A percentile compares a stretch with the other conserved stretches of the same genome.
Conservation (phyloP, 2,797 vertebrate species). For the Sebastes diploproa region DNA sequence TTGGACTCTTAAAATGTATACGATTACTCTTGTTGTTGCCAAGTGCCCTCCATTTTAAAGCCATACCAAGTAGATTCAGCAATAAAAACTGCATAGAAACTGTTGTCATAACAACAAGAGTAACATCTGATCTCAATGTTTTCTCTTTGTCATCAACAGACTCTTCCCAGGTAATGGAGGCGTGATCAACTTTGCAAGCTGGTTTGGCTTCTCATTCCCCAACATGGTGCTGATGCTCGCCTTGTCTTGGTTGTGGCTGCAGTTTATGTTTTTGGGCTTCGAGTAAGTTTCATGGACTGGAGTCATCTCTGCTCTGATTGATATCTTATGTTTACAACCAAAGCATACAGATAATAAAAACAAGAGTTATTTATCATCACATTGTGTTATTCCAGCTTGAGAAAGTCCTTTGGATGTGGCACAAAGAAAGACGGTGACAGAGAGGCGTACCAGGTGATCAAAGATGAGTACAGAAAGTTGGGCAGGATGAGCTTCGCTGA, state of each 20-base stretch:
- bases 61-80: neutral
- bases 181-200: constrained; percentile 90
- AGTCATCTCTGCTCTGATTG: neutral
- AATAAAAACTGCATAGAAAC: too few species aligned
- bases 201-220: constrained; percentile 91
- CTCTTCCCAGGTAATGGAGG: constrained; percentile 78
- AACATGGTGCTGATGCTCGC: constrained; percentile 84
- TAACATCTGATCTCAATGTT: neutral
- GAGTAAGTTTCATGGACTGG: constrained; percentile 79
- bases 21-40: neutral
- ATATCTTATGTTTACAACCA: neutral
- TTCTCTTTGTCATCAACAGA: constrained; percentile 62
- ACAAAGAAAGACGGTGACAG: constrained; percentile 40
- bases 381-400: constrained; percentile 75
- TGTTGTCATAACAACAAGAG: neutral
- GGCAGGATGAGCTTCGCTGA: constrained; percentile 88
- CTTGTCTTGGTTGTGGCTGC: constrained; percentile 89
- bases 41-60: neutral
- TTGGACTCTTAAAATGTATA: neutral
- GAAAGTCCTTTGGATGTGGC: constrained; percentile 85
- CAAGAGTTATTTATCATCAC: neutral
- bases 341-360: neutral
- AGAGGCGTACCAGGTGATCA: constrained; percentile 80
- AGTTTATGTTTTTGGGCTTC: constrained; percentile 86
- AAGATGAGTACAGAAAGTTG: constrained; percentile 78